A percentile compares a stretch with the other conserved stretches of the same genome.
These are phyloP conservation scores for Heliothis peltigera DNA, from an alignment of 2,888 invertebrate genomes.

Conservation along the genomic window DNA sequence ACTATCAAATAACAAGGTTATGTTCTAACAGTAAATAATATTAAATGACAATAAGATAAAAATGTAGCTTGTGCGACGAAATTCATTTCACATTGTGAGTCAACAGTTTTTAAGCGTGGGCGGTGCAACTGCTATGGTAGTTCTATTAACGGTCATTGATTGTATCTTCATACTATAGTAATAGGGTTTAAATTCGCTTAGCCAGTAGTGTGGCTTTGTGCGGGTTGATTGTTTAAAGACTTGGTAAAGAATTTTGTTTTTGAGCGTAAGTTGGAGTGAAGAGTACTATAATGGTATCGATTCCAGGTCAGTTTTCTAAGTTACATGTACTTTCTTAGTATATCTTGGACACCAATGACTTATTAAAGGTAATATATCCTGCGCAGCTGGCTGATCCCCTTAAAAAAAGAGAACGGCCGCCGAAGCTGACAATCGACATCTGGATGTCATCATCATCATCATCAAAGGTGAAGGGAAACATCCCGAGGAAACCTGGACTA, in stretches of 20 bases:
- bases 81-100: slow-evolving; percentile 65
- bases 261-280: slow-evolving; percentile 12
- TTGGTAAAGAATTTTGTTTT: slow-evolving; percentile 25
- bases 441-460: no score
- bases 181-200: slow-evolving; percentile 39
- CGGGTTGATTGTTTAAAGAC: slow-evolving; percentile 32
- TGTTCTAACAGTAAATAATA: slow-evolving; percentile 41
- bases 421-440: no score
- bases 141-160: slow-evolving; percentile 10
- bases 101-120: slow-evolving; percentile 69
- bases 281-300: slow-evolving; percentile 1
- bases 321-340: no score
- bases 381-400: no score
- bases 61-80: slow-evolving; percentile 54
- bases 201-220: neutral
- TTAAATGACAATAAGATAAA: slow-evolving; percentile 63
- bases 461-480: no score
- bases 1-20: slow-evolving; percentile 26
- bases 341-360: no score
- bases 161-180: slow-evolving; percentile 6
- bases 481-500: no score
- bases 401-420: no score
- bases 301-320: no score
- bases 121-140: slow-evolving; percentile 41
- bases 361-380: no score